A percentile compares a stretch with the other conserved stretches of the same genome.
Evolutionary conservation across 2,113 vertebrate species (phyloP).

Genomic region (Spheniscus mendiculus): DNA sequence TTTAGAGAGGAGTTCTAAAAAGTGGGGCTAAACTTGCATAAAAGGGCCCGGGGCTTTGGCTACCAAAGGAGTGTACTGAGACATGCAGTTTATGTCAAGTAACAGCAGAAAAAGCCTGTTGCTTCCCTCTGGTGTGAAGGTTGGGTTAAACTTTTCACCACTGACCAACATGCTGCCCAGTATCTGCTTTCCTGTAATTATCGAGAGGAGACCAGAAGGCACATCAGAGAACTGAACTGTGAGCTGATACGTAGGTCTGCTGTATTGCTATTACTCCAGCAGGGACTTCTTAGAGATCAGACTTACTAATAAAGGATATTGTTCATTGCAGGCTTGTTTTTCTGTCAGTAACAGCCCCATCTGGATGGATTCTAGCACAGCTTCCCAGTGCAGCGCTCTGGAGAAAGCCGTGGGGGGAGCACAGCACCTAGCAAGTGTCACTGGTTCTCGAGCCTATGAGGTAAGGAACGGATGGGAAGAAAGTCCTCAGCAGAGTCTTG

Average conservation of each 20-base stretch:
- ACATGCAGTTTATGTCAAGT: not conserved
- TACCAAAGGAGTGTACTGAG: not conserved
- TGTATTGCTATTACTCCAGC: not conserved
- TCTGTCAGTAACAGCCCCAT: conserved; percentile 82
- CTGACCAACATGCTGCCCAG: not conserved
- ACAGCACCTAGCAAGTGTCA: conserved; percentile 81
- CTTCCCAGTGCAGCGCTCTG: conserved; percentile 80
- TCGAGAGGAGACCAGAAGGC: not conserved
- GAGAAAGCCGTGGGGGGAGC: conserved; percentile 85
- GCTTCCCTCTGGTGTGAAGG: not conserved
- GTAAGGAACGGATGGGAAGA: conserved; percentile 57
- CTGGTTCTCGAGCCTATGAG: conserved; percentile 93
- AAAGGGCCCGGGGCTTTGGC: not conserved
- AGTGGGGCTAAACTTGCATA: not conserved
- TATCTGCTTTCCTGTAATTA: not conserved
- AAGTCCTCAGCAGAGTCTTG: not conserved
- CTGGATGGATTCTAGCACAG: conserved; percentile 97
- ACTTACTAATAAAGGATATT: not conserved
- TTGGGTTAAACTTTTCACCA: not conserved
- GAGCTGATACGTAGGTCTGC: rapidly evolving
- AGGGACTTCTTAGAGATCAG: not conserved
- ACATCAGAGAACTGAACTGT: not conserved
- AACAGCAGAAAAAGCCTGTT: not conserved
- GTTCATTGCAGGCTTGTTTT: conserved; percentile 79
- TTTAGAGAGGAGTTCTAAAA: not conserved